These are phyloP conservation scores for Brotula barbata DNA, from an alignment of 2,797 vertebrate species.

Conservation along the genomic window DNA sequence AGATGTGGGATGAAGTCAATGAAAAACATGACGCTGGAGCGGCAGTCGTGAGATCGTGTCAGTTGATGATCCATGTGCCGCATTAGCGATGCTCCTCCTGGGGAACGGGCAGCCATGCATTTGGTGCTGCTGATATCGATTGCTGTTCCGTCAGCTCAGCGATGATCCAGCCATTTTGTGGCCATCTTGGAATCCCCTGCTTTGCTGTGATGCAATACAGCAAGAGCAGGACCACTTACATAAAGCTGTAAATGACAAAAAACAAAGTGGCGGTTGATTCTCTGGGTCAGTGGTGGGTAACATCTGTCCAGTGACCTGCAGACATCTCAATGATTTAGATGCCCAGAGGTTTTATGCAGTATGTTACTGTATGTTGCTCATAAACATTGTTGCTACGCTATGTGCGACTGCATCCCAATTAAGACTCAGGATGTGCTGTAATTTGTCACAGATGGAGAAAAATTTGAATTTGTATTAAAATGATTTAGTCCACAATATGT, in stretches of 20 bases:
- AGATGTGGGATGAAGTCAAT: slow-evolving; percentile 13
- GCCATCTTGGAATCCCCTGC: slow-evolving; percentile 7
- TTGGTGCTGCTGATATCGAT: slow-evolving; percentile 27
- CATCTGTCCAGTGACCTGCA: too few relatives aligned
- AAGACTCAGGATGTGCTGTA: neutral
- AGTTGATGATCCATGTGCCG: slow-evolving; percentile 37
- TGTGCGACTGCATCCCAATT: neutral
- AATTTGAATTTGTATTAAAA: too few relatives aligned
- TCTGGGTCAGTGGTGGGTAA: too few relatives aligned
- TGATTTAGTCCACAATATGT: too few relatives aligned
- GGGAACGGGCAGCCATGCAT: slow-evolving; percentile 29
- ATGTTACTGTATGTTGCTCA: too few relatives aligned
- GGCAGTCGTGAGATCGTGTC: slow-evolving; percentile 7
- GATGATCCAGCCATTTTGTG: slow-evolving; percentile 9
- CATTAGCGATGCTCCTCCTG: slow-evolving; percentile 32
- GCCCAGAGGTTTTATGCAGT: neutral
- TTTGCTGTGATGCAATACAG: slow-evolving; percentile 14
- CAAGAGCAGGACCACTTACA: neutral
- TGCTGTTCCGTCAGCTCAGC: slow-evolving; percentile 1
- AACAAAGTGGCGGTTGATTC: too few relatives aligned
- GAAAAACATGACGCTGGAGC: slow-evolving; percentile 1
- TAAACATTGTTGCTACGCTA: neutral
- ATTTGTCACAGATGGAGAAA: neutral
- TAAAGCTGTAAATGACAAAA: neutral
- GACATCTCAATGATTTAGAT: neutral